Evolutionary conservation across 1,140 invertebrate species (phyloP).

Genomic region (Leptinotarsa defecta): DNA sequence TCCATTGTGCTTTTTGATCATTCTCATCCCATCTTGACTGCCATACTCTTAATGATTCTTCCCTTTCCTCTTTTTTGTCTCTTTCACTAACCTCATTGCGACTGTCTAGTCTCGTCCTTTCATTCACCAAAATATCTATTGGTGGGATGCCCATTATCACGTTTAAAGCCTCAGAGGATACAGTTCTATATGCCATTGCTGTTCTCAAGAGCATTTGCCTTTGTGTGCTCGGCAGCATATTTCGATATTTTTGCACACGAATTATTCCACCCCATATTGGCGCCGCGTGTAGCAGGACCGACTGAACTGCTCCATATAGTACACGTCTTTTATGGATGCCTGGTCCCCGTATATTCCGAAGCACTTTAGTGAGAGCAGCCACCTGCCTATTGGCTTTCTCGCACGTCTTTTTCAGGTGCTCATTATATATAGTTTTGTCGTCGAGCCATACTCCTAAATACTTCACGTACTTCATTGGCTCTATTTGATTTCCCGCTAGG

Average conservation of each 20-base stretch:
- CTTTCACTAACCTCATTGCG: slow-evolving; percentile 1
- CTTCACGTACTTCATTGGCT: no score
- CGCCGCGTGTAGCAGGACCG: neutral
- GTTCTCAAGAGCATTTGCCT: neutral
- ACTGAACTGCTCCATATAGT: neutral
- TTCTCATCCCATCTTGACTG: no score
- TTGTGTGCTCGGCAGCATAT: neutral
- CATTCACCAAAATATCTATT: neutral
- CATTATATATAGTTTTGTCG: no score
- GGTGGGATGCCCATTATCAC: neutral
- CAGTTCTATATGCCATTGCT: no score
- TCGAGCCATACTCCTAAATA: no score
- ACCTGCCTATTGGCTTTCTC: neutral
- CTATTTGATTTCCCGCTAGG: no score
- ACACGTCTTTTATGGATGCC: neutral
- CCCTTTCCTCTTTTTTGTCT: no score
- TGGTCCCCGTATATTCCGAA: neutral
- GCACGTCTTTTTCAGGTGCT: no score
- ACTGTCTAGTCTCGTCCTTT: no score
- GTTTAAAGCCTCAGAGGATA: neutral
- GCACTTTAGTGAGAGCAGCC: neutral
- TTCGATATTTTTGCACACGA: no score
- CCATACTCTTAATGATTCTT: no score
- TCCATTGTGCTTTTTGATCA: neutral
- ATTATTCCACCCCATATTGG: neutral